Percentiles rank a stretch among this genome's conserved stretches.
Conservation (phyloP, 2,888 invertebrate genomes). For the Melinaea menophilus region DNA sequence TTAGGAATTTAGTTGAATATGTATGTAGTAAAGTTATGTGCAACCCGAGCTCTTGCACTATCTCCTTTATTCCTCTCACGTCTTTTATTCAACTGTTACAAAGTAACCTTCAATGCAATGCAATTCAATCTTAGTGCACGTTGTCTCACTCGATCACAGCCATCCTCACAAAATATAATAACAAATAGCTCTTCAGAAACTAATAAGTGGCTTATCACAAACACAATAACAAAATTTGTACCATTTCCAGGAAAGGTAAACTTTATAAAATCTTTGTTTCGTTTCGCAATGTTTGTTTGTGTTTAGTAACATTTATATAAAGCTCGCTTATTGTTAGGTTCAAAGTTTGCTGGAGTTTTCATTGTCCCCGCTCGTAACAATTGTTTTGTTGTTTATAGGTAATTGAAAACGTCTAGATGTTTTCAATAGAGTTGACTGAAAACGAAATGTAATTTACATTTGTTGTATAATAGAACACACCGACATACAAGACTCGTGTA, state of each 20-base stretch:
- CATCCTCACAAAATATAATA: not conserved
- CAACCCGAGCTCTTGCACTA: too few species aligned
- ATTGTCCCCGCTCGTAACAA: not conserved
- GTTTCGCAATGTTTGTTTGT: not conserved
- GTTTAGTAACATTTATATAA: slow-evolving; percentile 4
- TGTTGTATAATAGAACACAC: not conserved
- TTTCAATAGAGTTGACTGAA: not conserved
- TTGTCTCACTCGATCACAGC: not conserved
- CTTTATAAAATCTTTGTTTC: not conserved
- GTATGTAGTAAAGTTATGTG: too few species aligned
- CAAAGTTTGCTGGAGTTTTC: slow-evolving; percentile 3
- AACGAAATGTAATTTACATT: not conserved
- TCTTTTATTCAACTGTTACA: too few species aligned
- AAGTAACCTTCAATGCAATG: too few species aligned
- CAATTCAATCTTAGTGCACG: too few species aligned
- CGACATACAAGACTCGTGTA: too few species aligned
- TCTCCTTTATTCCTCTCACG: too few species aligned
- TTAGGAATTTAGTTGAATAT: not conserved
- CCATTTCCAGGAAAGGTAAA: not conserved
- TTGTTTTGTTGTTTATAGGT: slow-evolving; percentile 6
- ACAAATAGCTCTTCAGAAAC: not conserved
- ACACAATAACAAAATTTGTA: slow-evolving; percentile 5
- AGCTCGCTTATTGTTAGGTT: slow-evolving; percentile 5
- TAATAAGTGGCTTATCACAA: not conserved
- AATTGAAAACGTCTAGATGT: slow-evolving; percentile 4